Evolutionary conservation across 2,888 invertebrate species (phyloP), one percentile per base, ranked within the genome.

Genomic region (Sialis fuliginosa): DNA sequence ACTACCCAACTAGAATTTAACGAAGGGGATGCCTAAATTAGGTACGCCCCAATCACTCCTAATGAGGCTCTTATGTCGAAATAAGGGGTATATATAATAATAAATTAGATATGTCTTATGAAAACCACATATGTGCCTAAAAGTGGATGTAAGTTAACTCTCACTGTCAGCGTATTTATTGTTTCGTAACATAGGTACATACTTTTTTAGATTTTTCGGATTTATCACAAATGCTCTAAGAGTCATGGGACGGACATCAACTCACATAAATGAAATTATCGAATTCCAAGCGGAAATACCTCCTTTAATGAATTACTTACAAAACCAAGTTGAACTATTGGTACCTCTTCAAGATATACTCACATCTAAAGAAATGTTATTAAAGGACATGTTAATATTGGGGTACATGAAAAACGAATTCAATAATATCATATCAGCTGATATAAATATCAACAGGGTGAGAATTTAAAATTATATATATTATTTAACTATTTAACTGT

Each of bases 371-470:
- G 30, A 35, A 8, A 9, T 13, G 8, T 45, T 34, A 13, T 8
- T 22, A 32, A 34, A 44, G 8, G 12, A 33, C 13, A 13, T 44
- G 7, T 22, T 35, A 44, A 12, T 35, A 45, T 13, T 35, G 30
- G 31, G 39, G 12, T 45, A 45, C 33, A 39, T 39, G 6, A 33
- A 30, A 30, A 30, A 33, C 10, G 32, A 34, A n/a, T 22, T 46
- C 35, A 37, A 54, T 39, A 57, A 60, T 48, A 52, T 68, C 48
- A 53, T 57, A 45, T 55, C 56, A 7, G 55, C 59, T 22, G 52
- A 58, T 6, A 46, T 68, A 8, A 64, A 67, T 58, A 58, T 70
- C 44, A 54, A 59, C 42, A 54, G 53, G 54, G 68, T 68, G 50
- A 62, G 62, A 57, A 39, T 42, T 10, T 13, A 6, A 3, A 39